These are phyloP conservation scores for Chelmon rostratus DNA, from an alignment of 2,797 vertebrate genomes.

Conservation along the genomic window DNA sequence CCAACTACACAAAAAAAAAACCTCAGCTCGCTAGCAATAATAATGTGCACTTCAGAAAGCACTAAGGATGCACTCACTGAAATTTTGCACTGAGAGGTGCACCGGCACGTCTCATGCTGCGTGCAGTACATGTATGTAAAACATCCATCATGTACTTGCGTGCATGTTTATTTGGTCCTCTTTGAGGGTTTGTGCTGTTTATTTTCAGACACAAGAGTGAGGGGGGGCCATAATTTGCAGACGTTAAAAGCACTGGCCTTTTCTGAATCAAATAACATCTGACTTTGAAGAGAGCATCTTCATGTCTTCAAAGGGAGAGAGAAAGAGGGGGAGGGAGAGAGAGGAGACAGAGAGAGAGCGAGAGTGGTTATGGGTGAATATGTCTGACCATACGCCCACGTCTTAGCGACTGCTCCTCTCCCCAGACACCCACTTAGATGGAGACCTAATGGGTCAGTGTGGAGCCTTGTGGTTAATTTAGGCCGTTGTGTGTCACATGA, in stretches of 20 bases:
- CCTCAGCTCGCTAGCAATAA: not conserved
- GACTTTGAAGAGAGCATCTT: constrained; percentile 68
- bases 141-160: not conserved
- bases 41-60: constrained; percentile 14
- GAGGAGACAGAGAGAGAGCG: constrained; percentile 33
- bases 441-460: constrained; percentile 38
- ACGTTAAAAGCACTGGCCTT: constrained; percentile 66
- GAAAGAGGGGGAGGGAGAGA: constrained; percentile 21
- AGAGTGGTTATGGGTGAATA: constrained; percentile 45
- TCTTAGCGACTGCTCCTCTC: constrained; percentile 15
- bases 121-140: not conserved
- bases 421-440: constrained; percentile 47
- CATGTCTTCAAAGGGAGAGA: constrained; percentile 59
- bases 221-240: constrained; percentile 50
- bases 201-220: constrained; percentile 46
- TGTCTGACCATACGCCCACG: constrained; percentile 17
- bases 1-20: not conserved
- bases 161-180: constrained; percentile 24
- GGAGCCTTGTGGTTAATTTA: constrained; percentile 52
- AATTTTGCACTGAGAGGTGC: constrained; percentile 3
- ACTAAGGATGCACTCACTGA: constrained; percentile 10
- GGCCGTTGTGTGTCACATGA: constrained; percentile 32
- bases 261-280: constrained; percentile 58
- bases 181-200: constrained; percentile 36
- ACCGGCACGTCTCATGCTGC: not conserved